Conservation (phyloP, 2,888 invertebrate species). For the Lumbricus terrestris region DNA sequence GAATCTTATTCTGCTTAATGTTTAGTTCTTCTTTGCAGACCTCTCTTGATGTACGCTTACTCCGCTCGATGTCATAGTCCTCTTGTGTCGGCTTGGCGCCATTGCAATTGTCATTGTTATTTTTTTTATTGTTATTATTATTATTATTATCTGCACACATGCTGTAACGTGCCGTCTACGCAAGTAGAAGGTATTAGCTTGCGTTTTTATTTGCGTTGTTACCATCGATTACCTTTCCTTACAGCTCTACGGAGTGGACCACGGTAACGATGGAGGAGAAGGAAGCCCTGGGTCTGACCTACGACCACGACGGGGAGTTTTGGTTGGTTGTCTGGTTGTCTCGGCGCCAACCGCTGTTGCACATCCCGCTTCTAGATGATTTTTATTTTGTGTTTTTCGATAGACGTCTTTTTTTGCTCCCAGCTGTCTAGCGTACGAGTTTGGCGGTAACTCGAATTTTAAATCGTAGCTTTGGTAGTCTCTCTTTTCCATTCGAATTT, state of each 20-base stretch:
- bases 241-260: slow-evolving; percentile 80
- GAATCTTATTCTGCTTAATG: no score
- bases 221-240: neutral
- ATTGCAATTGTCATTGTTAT: no score
- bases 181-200: no score
- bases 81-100: no score
- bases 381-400: neutral
- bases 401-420: neutral
- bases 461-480: neutral
- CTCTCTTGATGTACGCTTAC: no score
- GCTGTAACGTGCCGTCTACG: no score
- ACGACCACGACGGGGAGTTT: slow-evolving; percentile 91
- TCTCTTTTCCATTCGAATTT: neutral
- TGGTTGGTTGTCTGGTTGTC: slow-evolving; percentile 66
- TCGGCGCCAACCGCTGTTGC: neutral
- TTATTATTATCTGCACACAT: no score
- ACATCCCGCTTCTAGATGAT: slow-evolving; percentile 13
- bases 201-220: no score
- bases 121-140: no score
- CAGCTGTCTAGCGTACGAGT: neutral
- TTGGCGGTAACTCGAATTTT: neutral
- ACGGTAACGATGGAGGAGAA: slow-evolving; percentile 82
- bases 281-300: slow-evolving; percentile 80
- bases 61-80: no score
- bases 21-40: no score